Percentiles rank a stretch among this genome's conserved stretches.
Conservation (phyloP, 2,888 invertebrate species). For the Eucera pruinosa region DNA sequence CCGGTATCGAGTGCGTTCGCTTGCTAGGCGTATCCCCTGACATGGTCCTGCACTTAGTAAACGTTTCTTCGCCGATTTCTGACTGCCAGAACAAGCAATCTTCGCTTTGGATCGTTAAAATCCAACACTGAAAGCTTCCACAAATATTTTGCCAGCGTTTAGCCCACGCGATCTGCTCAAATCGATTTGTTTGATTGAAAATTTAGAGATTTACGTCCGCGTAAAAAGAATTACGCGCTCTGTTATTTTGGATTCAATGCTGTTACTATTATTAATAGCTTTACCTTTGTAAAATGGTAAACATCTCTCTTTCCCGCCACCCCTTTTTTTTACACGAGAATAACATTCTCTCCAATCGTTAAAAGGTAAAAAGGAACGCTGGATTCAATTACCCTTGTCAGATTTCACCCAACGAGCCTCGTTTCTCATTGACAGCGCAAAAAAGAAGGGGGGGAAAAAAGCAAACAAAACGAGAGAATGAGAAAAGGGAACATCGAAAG, state of each 20-base stretch:
- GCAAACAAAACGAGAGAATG: not conserved
- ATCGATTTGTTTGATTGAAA: not conserved
- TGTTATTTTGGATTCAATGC: no score
- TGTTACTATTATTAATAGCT: not conserved
- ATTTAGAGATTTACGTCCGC: no score
- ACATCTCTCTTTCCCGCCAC: no score
- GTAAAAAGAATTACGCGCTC: not conserved
- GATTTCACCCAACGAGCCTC: slow-evolving; percentile 21
- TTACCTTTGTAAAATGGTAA: not conserved
- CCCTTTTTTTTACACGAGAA: no score
- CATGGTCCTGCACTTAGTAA: slow-evolving; percentile 77
- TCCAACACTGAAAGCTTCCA: not conserved
- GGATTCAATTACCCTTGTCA: slow-evolving; percentile 33
- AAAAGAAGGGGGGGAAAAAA: not conserved
- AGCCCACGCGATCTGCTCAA: no score
- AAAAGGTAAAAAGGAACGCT: slow-evolving; percentile 9
- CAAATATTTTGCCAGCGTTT: not conserved
- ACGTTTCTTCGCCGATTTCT: slow-evolving; percentile 58
- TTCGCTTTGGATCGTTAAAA: not conserved
- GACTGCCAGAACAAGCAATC: not conserved
- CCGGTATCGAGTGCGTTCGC: slow-evolving; percentile 64
- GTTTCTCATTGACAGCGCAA: slow-evolving; percentile 15
- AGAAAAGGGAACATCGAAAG: not conserved
- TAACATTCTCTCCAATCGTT: not conserved
- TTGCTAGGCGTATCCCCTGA: slow-evolving; percentile 60